phyloP scores from a whole-genome alignment of 2,888 invertebrate species.

The Dioctria rufipes region DNA sequence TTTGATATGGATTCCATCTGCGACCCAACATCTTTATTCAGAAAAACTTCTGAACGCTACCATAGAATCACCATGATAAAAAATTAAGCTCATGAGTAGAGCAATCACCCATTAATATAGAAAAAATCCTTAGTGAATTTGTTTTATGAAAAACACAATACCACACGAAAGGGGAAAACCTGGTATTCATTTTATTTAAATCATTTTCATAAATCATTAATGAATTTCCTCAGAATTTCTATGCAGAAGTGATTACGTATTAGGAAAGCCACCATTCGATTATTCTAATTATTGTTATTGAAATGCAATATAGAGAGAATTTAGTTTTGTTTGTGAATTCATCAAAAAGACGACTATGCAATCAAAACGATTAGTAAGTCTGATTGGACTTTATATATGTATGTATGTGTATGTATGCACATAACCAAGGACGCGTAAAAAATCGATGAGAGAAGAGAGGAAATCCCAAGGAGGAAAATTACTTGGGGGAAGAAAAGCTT shows the following conservation, averaged over 20 bases:
- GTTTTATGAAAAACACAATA: too few species aligned
- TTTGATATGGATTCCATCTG: too few species aligned
- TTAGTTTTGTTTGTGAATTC: not conserved
- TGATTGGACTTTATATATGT: constrained; percentile 9
- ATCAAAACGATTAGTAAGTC: not conserved
- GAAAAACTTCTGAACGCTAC: too few species aligned
- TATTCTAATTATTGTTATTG: not conserved
- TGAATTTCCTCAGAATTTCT: not conserved
- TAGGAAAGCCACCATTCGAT: not conserved
- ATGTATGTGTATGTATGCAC: not conserved
- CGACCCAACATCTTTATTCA: too few species aligned
- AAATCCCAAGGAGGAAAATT: constrained; percentile 5
- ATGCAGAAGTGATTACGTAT: not conserved
- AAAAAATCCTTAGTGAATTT: too few species aligned
- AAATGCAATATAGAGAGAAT: not conserved
- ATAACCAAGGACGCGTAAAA: constrained; percentile 45
- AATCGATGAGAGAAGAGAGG: constrained; percentile 37
- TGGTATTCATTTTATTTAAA: not conserved
- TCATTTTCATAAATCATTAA: not conserved
- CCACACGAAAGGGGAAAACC: too few species aligned
- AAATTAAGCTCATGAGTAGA: too few species aligned
- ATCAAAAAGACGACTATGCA: not conserved
- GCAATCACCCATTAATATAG: too few species aligned
- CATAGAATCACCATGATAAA: too few species aligned
- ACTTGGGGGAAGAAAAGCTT: not conserved